Evolutionary conservation across 2,888 invertebrate species (phyloP), one percentile per base, ranked within the genome.

Genomic region (Aethes cnicana): DNA sequence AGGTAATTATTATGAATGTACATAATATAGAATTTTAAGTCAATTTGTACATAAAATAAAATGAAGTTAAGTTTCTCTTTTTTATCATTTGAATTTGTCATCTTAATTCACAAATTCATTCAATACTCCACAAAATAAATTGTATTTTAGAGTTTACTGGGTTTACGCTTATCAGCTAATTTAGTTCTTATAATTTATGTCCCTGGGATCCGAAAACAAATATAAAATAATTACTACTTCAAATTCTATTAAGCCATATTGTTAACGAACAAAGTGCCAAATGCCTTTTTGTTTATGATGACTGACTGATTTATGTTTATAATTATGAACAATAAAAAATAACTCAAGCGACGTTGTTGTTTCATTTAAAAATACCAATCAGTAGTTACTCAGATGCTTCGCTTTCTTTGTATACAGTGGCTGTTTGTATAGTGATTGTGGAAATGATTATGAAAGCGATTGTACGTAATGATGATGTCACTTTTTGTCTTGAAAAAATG

Each of bases 261-360:
- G 78, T 74, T 84, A 81, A 82, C 82, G 79, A 85, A 82, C 76
- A 78, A 80, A 80, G 88, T 88, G 88, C 88, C 88, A 88, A 88
- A 88, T 84, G 87, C 77, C 72, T 84, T 81, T 81, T 80, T 79
- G 81, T 81, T 82, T 78, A 81, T 82, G 84, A 80, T 80, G 82
- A 86, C 83, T 77, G 86, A 86, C 81, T 84, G 81, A 84, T 81
- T 72, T 78, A 77, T 74, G 63, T 67, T 73, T 68, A 72, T n/a
- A n/a, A n/a, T n/a, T 63, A 62, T 62, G 63, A 69, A 68, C 61
- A 76, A 73, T 72, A 74, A 77, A 77, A 66, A 61, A 65, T 69
- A 72, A 68, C 63, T 63, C 63, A 66, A 74, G 16, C 7, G 33
- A 43, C 4, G 16, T 16, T 16, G 14, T 16, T 9, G 9, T 16